Base-by-base conservation (phyloP, 2,888 invertebrate genomes). In the Eudasyphora cyanicolor region DNA sequence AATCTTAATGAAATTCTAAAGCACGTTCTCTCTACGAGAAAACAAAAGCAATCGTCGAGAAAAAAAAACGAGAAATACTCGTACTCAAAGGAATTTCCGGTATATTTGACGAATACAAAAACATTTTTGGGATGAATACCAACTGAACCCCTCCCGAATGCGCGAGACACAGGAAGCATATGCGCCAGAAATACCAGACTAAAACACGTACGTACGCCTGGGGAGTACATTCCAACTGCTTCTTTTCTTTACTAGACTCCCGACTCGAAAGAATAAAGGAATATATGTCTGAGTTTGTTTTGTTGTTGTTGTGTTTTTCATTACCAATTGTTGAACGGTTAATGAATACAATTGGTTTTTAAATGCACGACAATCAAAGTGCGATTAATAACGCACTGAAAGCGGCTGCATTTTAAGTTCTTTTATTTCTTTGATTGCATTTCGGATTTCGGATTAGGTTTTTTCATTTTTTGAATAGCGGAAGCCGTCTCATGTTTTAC, bases 31-130 rank as follows among this genome's bases (percentile, higher is more conserved):
- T 54, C 67, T 60, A 71, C 84, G 57, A 49, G n/a, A 70, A 32
- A 27, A 60, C 32, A 75, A 62, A 38, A 3, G 60, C 60, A 12
- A 73, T 69, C 21, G 1, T 14, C 49, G 51, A 19, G 54, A 45
- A n/a, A 7, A 81, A 54, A 21, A 42, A n/a, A 51, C 29, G 17
- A 73, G 49, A 78, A 81, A 74, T 75, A 76, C 81, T 85, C 81
- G 70, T 75, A 76, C 81, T 85, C 81, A 57, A 85, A 86, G 86
- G 85, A 86, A 85, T 85, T 85, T 86, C 86, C 86, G 86, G 86
- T 82, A 76, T 69, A 81, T 74, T 80, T 84, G 73, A 49, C 70
- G 51, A 51, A 54, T 67, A 67, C 29, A 42, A 62, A 60, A 27
- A 32, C 45, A n/a, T 45, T 12, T 12, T 7, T n/a, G n/a, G n/a